Evolutionary conservation across 2,113 vertebrate genomes (phyloP).

Genomic region (Colaptes auratus): DNA sequence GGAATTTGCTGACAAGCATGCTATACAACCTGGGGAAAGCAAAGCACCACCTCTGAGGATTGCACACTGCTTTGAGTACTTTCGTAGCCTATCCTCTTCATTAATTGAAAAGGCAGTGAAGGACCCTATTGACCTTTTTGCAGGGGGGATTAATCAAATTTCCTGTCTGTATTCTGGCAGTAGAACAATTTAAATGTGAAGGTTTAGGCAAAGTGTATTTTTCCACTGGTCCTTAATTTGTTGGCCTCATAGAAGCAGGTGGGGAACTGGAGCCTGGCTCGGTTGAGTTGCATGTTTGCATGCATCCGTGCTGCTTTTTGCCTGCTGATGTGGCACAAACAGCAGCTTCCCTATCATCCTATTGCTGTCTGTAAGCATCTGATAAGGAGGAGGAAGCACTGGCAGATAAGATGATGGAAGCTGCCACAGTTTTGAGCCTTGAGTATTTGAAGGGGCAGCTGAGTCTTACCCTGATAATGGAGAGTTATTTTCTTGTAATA

Average conservation of each 20-base stretch:
- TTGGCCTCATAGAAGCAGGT: background rate
- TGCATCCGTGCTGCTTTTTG: background rate
- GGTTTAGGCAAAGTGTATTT: background rate
- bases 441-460: background rate
- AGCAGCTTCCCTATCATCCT: background rate
- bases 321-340: background rate
- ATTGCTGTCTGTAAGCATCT: conserved; percentile 12
- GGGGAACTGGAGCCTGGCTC: background rate
- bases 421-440: background rate
- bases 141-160: background rate
- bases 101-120: background rate
- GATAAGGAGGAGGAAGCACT: conserved; percentile 34
- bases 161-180: background rate
- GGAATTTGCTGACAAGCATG: background rate
- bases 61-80: background rate
- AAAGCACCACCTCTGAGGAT: background rate
- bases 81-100: background rate
- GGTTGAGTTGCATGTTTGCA: background rate
- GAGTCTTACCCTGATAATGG: background rate
- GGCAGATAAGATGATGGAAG: conserved; percentile 31
- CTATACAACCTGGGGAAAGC: background rate
- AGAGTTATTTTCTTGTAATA: background rate
- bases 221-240: background rate
- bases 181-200: background rate
- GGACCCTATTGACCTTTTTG: background rate